These are phyloP conservation scores for Callospermophilus lateralis DNA, from an alignment of 2,113 vertebrate genomes.

Conservation along the genomic window DNA sequence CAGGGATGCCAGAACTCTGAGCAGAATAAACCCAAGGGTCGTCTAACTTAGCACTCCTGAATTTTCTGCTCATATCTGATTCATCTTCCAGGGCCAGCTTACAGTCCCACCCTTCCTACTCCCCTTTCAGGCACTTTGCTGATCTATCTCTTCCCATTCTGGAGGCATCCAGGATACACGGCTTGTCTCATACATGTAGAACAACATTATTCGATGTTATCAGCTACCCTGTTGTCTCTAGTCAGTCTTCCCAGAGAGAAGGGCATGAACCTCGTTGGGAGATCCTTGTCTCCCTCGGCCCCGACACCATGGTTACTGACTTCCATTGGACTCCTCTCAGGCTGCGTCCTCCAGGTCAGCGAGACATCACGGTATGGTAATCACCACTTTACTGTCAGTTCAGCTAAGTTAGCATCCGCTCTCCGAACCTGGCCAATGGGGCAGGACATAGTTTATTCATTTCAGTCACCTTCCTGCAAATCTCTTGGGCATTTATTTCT, in stretches of 20 bases:
- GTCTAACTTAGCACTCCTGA: background rate
- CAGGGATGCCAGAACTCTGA: background rate
- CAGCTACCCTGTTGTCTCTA: background rate
- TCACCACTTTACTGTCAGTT: background rate
- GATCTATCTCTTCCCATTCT: background rate
- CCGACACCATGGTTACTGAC: background rate
- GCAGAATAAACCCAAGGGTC: background rate
- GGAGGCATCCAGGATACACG: background rate
- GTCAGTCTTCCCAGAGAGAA: slow-evolving; percentile 51
- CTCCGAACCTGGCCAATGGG: background rate
- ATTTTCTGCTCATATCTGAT: background rate
- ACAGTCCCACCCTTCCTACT: background rate
- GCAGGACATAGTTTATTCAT: background rate
- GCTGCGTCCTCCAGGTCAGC: background rate
- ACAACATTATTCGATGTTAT: background rate
- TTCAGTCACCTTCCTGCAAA: slow-evolving; percentile 47
- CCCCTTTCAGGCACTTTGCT: background rate
- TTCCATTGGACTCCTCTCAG: background rate
- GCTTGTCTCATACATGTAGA: background rate
- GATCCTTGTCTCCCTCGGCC: slow-evolving; percentile 23
- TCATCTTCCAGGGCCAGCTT: background rate
- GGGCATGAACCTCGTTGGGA: background rate
- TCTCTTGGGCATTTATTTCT: background rate
- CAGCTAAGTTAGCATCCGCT: slow-evolving; percentile 13
- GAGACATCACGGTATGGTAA: background rate